A percentile compares a stretch with the other conserved stretches of the same genome.
phyloP scores from a whole-genome alignment of 2,797 vertebrate species.

The Hippocampus kuda region DNA sequence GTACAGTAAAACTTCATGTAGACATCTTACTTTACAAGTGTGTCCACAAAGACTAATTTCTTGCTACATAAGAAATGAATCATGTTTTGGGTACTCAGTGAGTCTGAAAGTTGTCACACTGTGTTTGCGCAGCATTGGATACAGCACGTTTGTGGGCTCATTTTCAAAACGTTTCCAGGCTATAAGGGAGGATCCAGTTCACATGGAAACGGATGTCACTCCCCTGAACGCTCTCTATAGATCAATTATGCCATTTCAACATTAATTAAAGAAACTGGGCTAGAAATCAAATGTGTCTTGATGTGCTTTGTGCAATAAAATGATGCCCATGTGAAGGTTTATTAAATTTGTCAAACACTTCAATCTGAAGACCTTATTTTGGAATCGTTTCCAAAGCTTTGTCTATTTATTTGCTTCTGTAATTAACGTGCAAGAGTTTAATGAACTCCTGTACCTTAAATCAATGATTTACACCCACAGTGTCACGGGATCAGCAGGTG shows the following conservation, averaged over 20 bases:
- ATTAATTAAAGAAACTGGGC: neutral
- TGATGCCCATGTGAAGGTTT: neutral
- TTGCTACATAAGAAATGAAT: neutral
- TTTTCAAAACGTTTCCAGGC: neutral
- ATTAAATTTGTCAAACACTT: neutral
- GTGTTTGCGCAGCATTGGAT: neutral
- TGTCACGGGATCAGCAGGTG: neutral
- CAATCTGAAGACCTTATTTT: too few species aligned
- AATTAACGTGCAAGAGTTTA: neutral
- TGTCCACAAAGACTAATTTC: neutral
- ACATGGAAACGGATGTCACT: neutral
- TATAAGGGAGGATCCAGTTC: neutral
- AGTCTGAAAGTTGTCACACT: neutral
- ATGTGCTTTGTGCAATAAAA: neutral
- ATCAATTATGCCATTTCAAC: neutral
- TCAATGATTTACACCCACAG: neutral
- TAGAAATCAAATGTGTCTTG: neutral
- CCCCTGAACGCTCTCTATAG: neutral
- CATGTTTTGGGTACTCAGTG: neutral
- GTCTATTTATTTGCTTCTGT: neutral
- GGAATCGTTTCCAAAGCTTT: neutral
- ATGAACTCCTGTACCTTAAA: neutral
- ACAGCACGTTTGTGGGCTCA: neutral
- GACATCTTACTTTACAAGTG: too few species aligned
- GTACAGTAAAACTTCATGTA: neutral